phyloP scores from a whole-genome alignment of 2,888 invertebrate genomes.

The Tetragnatha montana region DNA sequence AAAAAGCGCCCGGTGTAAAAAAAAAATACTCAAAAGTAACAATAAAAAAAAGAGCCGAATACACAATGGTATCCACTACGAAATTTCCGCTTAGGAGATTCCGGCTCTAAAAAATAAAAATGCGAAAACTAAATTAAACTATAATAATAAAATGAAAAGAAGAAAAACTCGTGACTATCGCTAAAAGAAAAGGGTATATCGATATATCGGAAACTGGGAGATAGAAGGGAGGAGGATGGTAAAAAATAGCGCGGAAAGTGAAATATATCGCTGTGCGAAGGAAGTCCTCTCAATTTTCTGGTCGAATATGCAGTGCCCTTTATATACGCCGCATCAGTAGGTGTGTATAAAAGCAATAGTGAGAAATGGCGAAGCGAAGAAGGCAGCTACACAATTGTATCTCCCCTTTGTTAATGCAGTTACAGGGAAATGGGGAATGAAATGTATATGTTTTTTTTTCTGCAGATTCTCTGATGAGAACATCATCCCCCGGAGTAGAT shows the following conservation, averaged over 20 bases:
- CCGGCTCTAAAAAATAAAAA: constrained; percentile 4
- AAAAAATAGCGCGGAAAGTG: background rate
- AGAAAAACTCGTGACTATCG: background rate
- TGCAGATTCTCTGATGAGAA: background rate
- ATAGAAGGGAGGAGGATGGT: background rate
- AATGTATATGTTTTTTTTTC: background rate
- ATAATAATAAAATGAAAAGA: background rate
- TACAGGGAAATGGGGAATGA: background rate
- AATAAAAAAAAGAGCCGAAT: background rate
- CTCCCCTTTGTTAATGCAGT: background rate
- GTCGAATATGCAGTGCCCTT: constrained; percentile 10
- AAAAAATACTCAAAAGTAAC: background rate
- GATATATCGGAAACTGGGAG: constrained; percentile 42
- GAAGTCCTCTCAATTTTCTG: constrained; percentile 23
- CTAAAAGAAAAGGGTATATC: constrained; percentile 34
- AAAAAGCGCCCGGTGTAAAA: background rate
- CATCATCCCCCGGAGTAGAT: background rate
- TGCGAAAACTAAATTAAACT: background rate
- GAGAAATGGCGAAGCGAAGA: background rate
- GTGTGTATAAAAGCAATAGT: background rate
- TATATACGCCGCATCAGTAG: background rate
- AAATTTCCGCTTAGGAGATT: constrained; percentile 11
- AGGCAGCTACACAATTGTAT: background rate
- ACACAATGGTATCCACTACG: constrained; percentile 7
- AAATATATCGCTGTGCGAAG: background rate